Evolutionary conservation across 2,888 invertebrate genomes (phyloP).

Genomic region (Phyllotreta striolata): DNA sequence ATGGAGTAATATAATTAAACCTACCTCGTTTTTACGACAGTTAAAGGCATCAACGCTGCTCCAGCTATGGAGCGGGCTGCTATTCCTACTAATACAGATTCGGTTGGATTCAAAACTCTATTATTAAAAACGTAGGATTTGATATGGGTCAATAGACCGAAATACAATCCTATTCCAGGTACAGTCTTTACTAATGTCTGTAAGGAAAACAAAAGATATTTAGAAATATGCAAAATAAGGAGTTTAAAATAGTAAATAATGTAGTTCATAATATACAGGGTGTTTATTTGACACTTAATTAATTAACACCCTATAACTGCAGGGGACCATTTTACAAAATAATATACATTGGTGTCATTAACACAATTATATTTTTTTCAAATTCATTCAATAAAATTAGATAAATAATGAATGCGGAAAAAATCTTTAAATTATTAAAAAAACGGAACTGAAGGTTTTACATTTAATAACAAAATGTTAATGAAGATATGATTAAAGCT

Average conservation of each 20-base stretch:
- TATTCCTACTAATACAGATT: conserved; percentile 28
- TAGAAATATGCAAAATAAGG: too few relatives aligned
- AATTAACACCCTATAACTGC: background rate
- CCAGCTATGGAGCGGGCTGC: conserved; percentile 26
- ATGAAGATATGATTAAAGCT: too few relatives aligned
- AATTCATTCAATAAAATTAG: too few relatives aligned
- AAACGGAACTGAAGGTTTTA: too few relatives aligned
- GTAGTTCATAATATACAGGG: too few relatives aligned
- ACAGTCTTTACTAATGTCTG: conserved; percentile 27
- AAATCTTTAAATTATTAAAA: too few relatives aligned
- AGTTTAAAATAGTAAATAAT: too few relatives aligned
- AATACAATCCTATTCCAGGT: conserved; percentile 32
- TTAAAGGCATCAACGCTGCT: conserved; percentile 29
- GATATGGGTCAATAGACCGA: conserved; percentile 22
- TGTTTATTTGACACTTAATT: too few relatives aligned
- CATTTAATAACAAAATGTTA: too few relatives aligned
- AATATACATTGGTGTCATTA: too few relatives aligned
- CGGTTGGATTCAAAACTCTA: conserved; percentile 12
- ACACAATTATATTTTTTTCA: too few relatives aligned
- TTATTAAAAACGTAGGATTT: conserved; percentile 22
- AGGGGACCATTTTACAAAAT: background rate
- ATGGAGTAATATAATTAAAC: background rate
- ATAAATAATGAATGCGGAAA: too few relatives aligned
- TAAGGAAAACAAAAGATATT: conserved; percentile 9
- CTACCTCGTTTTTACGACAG: conserved; percentile 34